These are phyloP conservation scores for Enteromius afrohamiltoni DNA, from an alignment of 2,797 vertebrate species.

Conservation along the genomic window DNA sequence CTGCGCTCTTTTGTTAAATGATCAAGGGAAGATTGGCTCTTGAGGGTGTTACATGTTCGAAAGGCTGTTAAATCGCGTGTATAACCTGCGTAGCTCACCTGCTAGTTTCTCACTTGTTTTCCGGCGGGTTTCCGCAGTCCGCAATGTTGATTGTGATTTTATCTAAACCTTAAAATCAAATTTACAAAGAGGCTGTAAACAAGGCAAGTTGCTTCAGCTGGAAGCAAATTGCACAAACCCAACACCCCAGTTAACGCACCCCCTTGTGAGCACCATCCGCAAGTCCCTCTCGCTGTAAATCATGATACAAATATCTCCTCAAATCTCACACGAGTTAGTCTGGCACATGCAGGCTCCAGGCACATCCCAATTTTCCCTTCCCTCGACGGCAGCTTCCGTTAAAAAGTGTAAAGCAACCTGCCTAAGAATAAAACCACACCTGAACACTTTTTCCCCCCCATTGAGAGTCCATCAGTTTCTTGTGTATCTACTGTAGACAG, in stretches of 20 bases:
- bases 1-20: slow-evolving; percentile 28
- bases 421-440: neutral
- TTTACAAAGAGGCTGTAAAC: slow-evolving; percentile 54
- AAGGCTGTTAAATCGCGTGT: slow-evolving; percentile 14
- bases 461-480: neutral
- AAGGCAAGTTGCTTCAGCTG: slow-evolving; percentile 46
- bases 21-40: slow-evolving; percentile 21
- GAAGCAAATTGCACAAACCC: slow-evolving; percentile 39
- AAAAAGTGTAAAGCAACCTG: slow-evolving; percentile 4
- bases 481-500: slow-evolving; percentile 11
- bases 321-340: slow-evolving; percentile 18
- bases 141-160: slow-evolving; percentile 54
- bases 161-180: slow-evolving; percentile 47
- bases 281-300: slow-evolving; percentile 15
- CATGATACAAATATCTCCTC: slow-evolving; percentile 52
- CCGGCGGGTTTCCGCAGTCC: slow-evolving; percentile 26
- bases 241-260: slow-evolving; percentile 39
- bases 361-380: slow-evolving; percentile 5
- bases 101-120: slow-evolving; percentile 12
- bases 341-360: neutral
- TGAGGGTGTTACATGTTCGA: slow-evolving; percentile 10
- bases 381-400: neutral
- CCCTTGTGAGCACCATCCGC: slow-evolving; percentile 14
- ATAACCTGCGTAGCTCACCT: slow-evolving; percentile 36
- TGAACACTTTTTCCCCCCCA: neutral